Conservation (phyloP, 2,888 invertebrate species). For the Erebia ligea region DNA sequence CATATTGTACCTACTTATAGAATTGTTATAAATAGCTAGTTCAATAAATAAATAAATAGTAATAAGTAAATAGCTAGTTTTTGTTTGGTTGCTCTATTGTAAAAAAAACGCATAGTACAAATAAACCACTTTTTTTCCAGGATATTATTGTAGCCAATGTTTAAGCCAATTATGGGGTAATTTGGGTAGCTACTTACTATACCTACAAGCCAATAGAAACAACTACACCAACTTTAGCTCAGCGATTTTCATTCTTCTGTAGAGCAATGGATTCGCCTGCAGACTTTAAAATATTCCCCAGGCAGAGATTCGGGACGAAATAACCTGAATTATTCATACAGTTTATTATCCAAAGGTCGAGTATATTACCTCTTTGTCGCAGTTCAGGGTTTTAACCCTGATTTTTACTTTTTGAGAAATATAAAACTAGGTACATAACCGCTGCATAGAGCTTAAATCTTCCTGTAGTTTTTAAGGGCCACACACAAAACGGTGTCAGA, state of each 20-base stretch:
- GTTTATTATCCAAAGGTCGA: slow-evolving; percentile 4
- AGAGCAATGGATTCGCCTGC: neutral
- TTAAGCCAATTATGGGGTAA: no score
- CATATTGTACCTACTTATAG: no score
- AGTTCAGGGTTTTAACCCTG: neutral
- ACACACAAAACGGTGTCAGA: no score
- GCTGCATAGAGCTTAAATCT: no score
- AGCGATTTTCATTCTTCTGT: neutral
- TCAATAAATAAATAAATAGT: no score
- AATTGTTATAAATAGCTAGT: no score
- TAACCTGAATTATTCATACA: slow-evolving; percentile 11
- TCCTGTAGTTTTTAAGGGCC: no score
- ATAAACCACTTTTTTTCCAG: neutral
- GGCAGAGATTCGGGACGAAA: slow-evolving; percentile 4
- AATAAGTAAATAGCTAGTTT: no score
- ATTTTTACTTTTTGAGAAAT: neutral
- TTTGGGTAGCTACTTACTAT: neutral
- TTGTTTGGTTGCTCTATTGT: no score
- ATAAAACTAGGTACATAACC: no score
- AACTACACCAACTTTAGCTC: neutral
- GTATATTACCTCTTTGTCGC: slow-evolving; percentile 5
- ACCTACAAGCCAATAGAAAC: neutral
- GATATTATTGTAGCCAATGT: neutral
- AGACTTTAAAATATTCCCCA: slow-evolving; percentile 13
- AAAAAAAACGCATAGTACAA: no score